phyloP scores from a whole-genome alignment of 2,113 vertebrate species.

The Heliornis fulica region DNA sequence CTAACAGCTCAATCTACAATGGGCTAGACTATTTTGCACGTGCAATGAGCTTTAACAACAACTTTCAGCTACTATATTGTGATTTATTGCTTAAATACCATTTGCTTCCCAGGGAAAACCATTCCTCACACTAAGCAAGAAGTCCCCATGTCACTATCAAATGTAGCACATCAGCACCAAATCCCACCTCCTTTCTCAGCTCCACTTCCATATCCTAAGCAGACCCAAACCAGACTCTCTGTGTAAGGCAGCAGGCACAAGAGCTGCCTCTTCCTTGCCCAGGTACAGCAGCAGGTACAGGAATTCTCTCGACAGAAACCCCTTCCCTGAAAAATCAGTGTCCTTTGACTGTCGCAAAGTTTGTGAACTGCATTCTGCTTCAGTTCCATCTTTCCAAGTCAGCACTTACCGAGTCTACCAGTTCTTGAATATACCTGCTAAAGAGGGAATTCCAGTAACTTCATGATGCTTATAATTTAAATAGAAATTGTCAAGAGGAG shows the following conservation, averaged over 20 bases:
- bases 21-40: background rate
- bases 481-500: background rate
- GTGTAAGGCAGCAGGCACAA: background rate
- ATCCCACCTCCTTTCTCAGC: background rate
- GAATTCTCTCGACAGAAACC: background rate
- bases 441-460: background rate
- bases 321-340: background rate
- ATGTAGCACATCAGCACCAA: background rate
- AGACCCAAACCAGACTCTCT: background rate
- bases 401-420: background rate
- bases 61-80: background rate
- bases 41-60: background rate
- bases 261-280: background rate
- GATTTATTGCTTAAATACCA: background rate
- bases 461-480: background rate
- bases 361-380: rapidly evolving
- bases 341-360: background rate
- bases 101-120: background rate
- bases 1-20: background rate
- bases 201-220: background rate
- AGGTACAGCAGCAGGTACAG: background rate
- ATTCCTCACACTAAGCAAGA: background rate
- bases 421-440: background rate
- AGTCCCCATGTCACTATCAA: background rate
- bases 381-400: background rate